phyloP scores from a whole-genome alignment of 2,888 invertebrate species.

The Caenorhabditis sinica region DNA sequence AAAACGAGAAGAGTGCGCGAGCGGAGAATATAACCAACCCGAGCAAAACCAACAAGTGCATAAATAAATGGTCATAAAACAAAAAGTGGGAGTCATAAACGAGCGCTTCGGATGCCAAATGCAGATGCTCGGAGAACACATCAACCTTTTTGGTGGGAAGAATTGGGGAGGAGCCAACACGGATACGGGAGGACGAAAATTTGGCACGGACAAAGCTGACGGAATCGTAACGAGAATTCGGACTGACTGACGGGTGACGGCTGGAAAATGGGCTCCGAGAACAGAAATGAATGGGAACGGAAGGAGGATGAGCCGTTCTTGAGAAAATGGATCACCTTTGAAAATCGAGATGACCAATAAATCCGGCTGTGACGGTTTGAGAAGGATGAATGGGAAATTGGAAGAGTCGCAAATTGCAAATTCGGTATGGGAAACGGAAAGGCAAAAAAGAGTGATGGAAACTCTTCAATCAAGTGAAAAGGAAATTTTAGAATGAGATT shows the following conservation, averaged over 20 bases:
- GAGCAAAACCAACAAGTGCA: conserved; percentile 54
- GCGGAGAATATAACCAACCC: conserved; percentile 6
- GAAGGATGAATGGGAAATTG: conserved; percentile 10
- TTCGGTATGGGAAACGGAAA: neutral
- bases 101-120: conserved; percentile 20
- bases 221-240: conserved; percentile 62
- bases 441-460: neutral
- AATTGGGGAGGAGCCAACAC: neutral
- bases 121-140: conserved; percentile 34
- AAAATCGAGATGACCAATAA: conserved; percentile 26
- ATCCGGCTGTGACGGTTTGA: neutral
- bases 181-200: neutral
- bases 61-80: conserved; percentile 64
- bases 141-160: conserved; percentile 17
- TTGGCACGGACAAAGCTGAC: conserved; percentile 21
- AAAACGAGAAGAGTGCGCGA: conserved; percentile 28
- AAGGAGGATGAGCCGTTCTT: conserved; percentile 51
- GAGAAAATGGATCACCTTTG: conserved; percentile 42
- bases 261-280: conserved; percentile 47
- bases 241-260: conserved; percentile 56
- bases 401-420: neutral
- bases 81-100: conserved; percentile 66
- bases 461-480: neutral
- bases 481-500: neutral
- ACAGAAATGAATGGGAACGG: conserved; percentile 4